These are phyloP conservation scores for Tragopan temminckii DNA, from an alignment of 2,797 vertebrate species.

Conservation along the genomic window DNA sequence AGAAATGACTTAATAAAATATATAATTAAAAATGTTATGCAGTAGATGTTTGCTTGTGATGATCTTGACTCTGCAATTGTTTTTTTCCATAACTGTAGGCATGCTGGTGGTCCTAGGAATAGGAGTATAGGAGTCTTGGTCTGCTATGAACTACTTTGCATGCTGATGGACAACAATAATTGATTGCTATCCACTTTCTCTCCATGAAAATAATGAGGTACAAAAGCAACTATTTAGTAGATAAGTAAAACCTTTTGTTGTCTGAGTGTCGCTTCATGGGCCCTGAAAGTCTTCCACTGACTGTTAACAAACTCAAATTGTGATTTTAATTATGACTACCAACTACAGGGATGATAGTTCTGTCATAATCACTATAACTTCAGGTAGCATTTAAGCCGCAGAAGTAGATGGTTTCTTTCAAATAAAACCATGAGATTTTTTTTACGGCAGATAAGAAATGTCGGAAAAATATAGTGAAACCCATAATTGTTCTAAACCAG, in stretches of 20 bases:
- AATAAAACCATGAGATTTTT: constrained; percentile 31
- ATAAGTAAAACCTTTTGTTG: neutral
- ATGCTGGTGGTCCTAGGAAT: neutral
- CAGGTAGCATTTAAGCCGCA: constrained; percentile 5
- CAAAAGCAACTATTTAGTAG: neutral
- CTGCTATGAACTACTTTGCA: neutral
- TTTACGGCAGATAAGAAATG: neutral
- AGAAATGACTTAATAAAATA: neutral
- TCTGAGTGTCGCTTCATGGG: neutral
- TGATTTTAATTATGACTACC: neutral
- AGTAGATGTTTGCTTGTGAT: neutral
- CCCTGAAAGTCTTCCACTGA: neutral
- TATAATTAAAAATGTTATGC: neutral
- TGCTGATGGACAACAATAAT: neutral
- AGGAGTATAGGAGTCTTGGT: neutral
- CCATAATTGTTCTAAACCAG: constrained; percentile 38
- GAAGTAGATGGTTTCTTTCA: neutral
- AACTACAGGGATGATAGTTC: neutral
- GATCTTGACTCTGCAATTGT: neutral
- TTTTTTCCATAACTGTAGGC: neutral
- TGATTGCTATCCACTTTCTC: neutral
- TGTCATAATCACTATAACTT: neutral
- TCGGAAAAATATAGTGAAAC: constrained; percentile 4
- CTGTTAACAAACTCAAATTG: neutral
- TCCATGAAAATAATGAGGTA: neutral